Evolutionary conservation across 2,797 vertebrate species (phyloP).

Genomic region (Sciurus carolinensis): DNA sequence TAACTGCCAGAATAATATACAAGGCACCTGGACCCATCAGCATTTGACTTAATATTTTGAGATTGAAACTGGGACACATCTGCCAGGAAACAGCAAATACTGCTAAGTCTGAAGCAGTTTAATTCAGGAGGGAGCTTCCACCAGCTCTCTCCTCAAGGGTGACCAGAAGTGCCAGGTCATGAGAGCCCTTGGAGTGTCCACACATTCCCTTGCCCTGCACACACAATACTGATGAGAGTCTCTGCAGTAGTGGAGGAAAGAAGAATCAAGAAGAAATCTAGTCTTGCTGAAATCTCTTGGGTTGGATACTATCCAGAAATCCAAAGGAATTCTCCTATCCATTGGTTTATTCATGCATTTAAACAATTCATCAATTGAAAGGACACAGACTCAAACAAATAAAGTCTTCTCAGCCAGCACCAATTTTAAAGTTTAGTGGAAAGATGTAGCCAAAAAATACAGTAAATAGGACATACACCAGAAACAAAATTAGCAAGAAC

Average conservation of each 20-base stretch:
- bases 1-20: conserved; percentile 70
- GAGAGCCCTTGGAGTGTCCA: background rate
- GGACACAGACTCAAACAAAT: background rate
- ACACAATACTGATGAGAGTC: background rate
- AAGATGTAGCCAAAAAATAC: background rate
- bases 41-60: conserved; percentile 67
- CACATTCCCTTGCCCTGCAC: rapidly evolving
- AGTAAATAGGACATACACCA: background rate
- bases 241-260: background rate
- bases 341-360: background rate
- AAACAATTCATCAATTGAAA: background rate
- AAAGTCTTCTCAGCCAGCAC: background rate
- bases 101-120: background rate
- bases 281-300: background rate
- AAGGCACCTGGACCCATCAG: conserved; percentile 38
- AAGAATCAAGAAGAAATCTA: background rate
- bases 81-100: conserved; percentile 32
- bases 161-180: background rate
- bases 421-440: background rate
- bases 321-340: background rate
- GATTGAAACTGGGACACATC: conserved; percentile 26
- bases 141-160: background rate
- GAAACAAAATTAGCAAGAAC: conserved; percentile 4
- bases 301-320: background rate
- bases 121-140: background rate